These are phyloP conservation scores for Emydoidea blandingii DNA, from an alignment of 2,797 vertebrate genomes.

Conservation along the genomic window DNA sequence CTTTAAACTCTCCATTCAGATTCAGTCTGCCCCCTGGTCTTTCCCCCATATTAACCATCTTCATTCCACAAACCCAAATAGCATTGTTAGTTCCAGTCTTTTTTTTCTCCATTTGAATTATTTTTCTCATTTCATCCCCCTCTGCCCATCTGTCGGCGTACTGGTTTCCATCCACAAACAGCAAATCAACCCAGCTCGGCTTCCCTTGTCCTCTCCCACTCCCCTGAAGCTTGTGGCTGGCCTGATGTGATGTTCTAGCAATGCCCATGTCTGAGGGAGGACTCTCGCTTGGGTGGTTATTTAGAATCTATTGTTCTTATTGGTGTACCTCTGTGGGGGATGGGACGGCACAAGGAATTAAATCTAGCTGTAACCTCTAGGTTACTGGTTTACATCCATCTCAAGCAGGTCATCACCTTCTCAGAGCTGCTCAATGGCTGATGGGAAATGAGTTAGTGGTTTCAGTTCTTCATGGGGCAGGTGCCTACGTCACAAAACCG, in stretches of 20 bases:
- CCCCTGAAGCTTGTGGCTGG: neutral
- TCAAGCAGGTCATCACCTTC: neutral
- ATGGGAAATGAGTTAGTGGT: neutral
- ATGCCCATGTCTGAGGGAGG: neutral
- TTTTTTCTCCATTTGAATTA: constrained; percentile 1
- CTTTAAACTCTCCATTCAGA: neutral
- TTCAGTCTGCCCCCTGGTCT: neutral
- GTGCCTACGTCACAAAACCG: neutral
- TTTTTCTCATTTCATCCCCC: neutral
- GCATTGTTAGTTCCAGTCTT: constrained; percentile 2
- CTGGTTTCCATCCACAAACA: neutral
- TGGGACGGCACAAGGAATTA: neutral
- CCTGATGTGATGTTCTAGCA: neutral
- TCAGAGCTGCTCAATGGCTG: neutral
- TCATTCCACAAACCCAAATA: constrained; percentile 9
- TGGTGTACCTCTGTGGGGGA: neutral
- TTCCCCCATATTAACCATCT: neutral
- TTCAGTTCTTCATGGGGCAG: neutral
- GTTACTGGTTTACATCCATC: neutral
- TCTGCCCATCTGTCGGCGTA: neutral
- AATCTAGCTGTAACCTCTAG: neutral
- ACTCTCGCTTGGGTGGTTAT: neutral
- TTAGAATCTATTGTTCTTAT: neutral
- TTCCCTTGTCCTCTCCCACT: neutral
- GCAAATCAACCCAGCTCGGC: neutral